Conservation (phyloP, 2,888 invertebrate species). For the Temnothorax ravouxi region DNA sequence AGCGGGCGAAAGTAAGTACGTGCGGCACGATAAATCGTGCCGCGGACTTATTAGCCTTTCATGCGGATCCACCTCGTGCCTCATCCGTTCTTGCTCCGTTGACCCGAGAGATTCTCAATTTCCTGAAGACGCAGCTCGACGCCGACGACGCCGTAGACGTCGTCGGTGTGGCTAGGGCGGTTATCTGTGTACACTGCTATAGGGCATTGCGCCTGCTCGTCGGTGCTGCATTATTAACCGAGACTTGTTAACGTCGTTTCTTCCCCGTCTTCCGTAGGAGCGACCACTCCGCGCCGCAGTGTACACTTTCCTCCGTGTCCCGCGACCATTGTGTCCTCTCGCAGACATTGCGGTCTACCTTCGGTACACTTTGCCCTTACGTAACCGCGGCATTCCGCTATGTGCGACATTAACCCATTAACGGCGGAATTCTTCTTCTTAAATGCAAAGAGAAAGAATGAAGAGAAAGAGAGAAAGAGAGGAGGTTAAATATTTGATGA, state of each 20-base stretch:
- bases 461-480: not conserved
- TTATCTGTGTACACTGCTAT: slow-evolving; percentile 64
- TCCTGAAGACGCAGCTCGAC: slow-evolving; percentile 60
- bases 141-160: slow-evolving; percentile 17
- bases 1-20: slow-evolving; percentile 41
- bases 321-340: slow-evolving; percentile 41
- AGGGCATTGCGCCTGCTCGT: slow-evolving; percentile 46
- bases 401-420: slow-evolving; percentile 37
- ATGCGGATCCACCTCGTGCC: slow-evolving; percentile 58
- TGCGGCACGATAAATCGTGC: slow-evolving; percentile 62
- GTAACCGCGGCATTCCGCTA: slow-evolving; percentile 29
- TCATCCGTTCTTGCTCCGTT: slow-evolving; percentile 68
- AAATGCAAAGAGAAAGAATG: not conserved
- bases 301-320: slow-evolving; percentile 10
- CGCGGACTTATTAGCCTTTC: slow-evolving; percentile 69
- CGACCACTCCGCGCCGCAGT: slow-evolving; percentile 23
- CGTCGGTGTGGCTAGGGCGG: slow-evolving; percentile 27
- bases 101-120: slow-evolving; percentile 71
- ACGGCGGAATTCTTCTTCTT: not conserved
- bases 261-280: slow-evolving; percentile 32
- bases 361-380: slow-evolving; percentile 2
- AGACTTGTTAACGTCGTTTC: slow-evolving; percentile 72
- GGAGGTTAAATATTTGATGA: not conserved
- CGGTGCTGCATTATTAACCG: slow-evolving; percentile 69
- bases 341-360: slow-evolving; percentile 45